These are phyloP conservation scores for Lasioglossum pauxillum DNA, from an alignment of 2,888 invertebrate genomes.

Conservation along the genomic window DNA sequence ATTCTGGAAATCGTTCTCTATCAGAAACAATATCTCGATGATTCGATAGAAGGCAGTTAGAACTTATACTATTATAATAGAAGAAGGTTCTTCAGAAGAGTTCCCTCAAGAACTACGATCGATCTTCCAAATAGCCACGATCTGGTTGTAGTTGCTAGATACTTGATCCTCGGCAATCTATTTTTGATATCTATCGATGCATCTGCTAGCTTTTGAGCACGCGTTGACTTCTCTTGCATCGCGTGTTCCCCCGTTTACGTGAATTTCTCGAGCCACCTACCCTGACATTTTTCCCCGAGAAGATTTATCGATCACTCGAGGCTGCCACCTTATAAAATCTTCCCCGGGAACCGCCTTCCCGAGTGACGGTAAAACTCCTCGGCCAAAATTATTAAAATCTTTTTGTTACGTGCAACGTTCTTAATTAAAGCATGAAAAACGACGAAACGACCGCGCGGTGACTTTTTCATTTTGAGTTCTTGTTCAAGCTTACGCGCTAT, in stretches of 20 bases:
- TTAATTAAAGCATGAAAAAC: constrained; percentile 25
- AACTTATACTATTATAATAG: constrained; percentile 11
- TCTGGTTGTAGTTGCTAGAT: constrained; percentile 57
- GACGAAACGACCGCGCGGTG: background rate
- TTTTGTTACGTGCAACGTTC: constrained; percentile 8
- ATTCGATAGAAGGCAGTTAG: constrained; percentile 51
- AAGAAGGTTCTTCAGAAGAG: constrained; percentile 16
- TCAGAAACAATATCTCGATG: constrained; percentile 53
- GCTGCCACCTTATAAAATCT: constrained; percentile 1
- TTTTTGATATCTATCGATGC: constrained; percentile 62
- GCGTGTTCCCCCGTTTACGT: constrained; percentile 36
- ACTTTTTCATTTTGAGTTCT: constrained; percentile 14
- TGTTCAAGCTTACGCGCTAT: constrained; percentile 4
- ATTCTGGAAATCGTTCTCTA: constrained; percentile 5
- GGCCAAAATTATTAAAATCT: constrained; percentile 29
- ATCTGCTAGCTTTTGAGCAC: constrained; percentile 34
- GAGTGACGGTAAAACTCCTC: background rate
- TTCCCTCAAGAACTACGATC: constrained; percentile 50
- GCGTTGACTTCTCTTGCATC: constrained; percentile 15
- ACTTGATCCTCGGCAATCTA: constrained; percentile 59
- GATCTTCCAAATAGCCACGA: constrained; percentile 54
- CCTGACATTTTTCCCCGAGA: background rate
- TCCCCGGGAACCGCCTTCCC: background rate
- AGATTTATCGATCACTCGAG: constrained; percentile 34
- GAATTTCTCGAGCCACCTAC: constrained; percentile 31